Evolutionary conservation across 1,140 invertebrate genomes (phyloP), one percentile per base, ranked within the genome.

Genomic region (Drosophila kohkoa): DNA sequence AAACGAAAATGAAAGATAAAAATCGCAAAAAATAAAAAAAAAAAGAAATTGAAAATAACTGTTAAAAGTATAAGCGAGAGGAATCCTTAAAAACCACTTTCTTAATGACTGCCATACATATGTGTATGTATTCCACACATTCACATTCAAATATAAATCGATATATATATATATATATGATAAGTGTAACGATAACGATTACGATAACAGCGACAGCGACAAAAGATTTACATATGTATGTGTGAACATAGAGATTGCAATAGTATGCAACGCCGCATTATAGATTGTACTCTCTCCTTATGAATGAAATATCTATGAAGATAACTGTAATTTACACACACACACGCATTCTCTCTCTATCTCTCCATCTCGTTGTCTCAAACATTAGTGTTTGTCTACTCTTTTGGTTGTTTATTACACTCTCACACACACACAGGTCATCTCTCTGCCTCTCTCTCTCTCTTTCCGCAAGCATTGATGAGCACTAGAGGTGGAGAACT

Each of bases 41-140:
- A 28, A 41, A 20, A 57, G 7, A 35, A 38, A 10, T 38, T 32
- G 6, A 20, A 5, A 30, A 45, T 68, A 80, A 51, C 58, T 63
- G 65, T 80, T 64, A 81, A 45, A 49, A 55, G 49, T 70, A 45
- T 79, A 79, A 77, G 66, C 52, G 67, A 67, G 58, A 88, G 77
- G 60, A 88, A 88, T 89, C 85, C 80, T 89, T 88, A 88, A 88
- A 88, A 88, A 88, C 85, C 83, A 88, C 80, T 88, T 88, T 88
- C 83, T 88, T 88, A 88, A 88, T 81, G 85, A 88, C 85, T 88
- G 85, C 85, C 85, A 88, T 88, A 83, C 79, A 87, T 74, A 52
- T 71, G 52, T 62, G 43, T 28, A 55, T 30, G 52, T 38, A 55
- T 41, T 69, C 52, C 49, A 66, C 65, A 51, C 52, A 62, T 57